phyloP scores from a whole-genome alignment of 2,888 invertebrate genomes.

The Eristalis tenax region DNA sequence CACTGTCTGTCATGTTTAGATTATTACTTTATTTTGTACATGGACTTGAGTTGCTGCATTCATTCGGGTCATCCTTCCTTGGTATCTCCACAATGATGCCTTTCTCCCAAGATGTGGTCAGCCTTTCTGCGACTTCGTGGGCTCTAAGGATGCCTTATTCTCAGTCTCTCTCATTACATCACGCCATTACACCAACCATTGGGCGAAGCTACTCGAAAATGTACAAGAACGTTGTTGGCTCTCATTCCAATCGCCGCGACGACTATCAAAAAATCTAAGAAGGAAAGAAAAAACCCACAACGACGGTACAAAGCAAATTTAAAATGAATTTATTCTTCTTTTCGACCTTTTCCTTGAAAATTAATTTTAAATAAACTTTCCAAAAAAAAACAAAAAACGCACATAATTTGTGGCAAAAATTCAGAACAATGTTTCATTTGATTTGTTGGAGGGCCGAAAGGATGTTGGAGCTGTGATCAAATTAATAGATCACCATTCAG shows the following conservation, averaged over 20 bases:
- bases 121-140: no score
- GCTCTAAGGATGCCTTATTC: no score
- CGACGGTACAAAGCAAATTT: neutral
- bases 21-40: no score
- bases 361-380: neutral
- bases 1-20: no score
- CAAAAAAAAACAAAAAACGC: neutral
- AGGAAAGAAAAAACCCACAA: neutral
- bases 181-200: no score
- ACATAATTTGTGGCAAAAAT: neutral
- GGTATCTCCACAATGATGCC: no score
- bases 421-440: neutral
- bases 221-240: no score
- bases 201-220: no score
- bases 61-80: no score
- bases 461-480: neutral
- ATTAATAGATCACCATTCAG: neutral
- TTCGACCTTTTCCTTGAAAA: neutral
- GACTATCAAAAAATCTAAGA: neutral
- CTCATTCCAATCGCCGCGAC: neutral
- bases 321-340: neutral
- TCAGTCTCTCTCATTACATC: neutral
- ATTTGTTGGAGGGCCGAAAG: neutral
- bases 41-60: no score
- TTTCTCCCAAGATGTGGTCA: no score